Evolutionary conservation across 2,113 vertebrate species (phyloP).

Genomic region (Parus major): DNA sequence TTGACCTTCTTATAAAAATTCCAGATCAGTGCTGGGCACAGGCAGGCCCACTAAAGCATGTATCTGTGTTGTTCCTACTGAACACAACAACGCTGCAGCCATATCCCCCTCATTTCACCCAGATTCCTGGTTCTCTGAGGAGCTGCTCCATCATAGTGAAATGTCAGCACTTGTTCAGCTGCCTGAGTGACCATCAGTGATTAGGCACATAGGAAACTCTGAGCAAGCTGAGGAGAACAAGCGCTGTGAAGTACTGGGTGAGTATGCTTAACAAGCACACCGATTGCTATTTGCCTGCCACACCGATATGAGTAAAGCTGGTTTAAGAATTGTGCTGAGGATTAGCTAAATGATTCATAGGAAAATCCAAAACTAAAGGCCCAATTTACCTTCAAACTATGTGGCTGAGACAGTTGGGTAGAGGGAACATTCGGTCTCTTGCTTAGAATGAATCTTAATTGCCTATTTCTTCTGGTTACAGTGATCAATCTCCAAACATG

Average conservation of each 20-base stretch:
- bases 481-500: background rate
- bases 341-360: slow-evolving; percentile 42
- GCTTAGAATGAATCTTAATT: background rate
- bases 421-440: background rate
- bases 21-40: background rate
- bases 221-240: background rate
- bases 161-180: background rate
- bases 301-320: slow-evolving; percentile 9
- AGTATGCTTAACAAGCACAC: background rate
- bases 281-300: background rate
- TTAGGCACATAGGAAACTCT: background rate
- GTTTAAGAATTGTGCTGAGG: background rate
- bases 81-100: background rate
- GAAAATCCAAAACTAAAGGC: slow-evolving; percentile 40
- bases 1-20: background rate
- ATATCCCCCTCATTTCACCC: background rate
- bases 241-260: background rate
- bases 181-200: background rate
- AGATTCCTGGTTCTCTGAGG: background rate
- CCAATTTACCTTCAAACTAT: background rate
- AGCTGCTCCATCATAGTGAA: background rate
- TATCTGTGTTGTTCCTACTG: background rate
- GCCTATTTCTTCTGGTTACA: background rate
- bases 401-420: background rate
- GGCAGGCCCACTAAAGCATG: background rate